Evolutionary conservation across 2,888 invertebrate species (phyloP), one percentile per base, ranked within the genome.

Genomic region (Shargacucullia verbasci): DNA sequence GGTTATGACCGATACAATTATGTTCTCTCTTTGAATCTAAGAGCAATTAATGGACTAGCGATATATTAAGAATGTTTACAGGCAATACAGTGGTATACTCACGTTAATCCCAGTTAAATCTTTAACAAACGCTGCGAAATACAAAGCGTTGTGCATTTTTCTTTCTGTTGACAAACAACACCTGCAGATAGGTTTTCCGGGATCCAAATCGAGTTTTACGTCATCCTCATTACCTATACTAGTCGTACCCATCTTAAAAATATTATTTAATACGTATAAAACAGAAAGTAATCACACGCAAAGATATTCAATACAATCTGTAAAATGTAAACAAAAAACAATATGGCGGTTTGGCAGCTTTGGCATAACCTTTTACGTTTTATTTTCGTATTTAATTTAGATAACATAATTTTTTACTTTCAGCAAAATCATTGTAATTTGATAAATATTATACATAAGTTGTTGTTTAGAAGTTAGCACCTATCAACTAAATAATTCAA

Each of bases 21-120:
- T n/a, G n/a, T n/a, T 14, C 33, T 9, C 13, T 29, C 11, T 10
- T 11, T 29, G 0, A 1, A 47, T 35, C 9, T 11, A 0, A 6
- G 6, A 34, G 2, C 25, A 12, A 38, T 29, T 1, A 14, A n/a
- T 4, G n/a, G n/a, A 15, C 2, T n/a, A 13, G 31, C 0, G 7
- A 4, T 10, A n/a, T 8, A 0, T 20, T 1, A 8, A 20, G 0
- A 6, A 9, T 37, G 13, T 12, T 11, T 15, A 31, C 0, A 1
- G 0, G 10, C 12, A 15, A 14, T 46, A 46, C 29, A 39, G n/a
- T 8, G 13, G 4, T 52, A 20, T 58, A 86, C 89, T 88, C 59
- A 92, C 92, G 27, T 81, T 77, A 38, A 92, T 78, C 11, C 85
- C 86, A 1, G 88, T 81, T 57, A 92, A 80, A 63, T 91, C 89